Conservation (phyloP, 2,888 invertebrate genomes). For the Ceramica pisi region DNA sequence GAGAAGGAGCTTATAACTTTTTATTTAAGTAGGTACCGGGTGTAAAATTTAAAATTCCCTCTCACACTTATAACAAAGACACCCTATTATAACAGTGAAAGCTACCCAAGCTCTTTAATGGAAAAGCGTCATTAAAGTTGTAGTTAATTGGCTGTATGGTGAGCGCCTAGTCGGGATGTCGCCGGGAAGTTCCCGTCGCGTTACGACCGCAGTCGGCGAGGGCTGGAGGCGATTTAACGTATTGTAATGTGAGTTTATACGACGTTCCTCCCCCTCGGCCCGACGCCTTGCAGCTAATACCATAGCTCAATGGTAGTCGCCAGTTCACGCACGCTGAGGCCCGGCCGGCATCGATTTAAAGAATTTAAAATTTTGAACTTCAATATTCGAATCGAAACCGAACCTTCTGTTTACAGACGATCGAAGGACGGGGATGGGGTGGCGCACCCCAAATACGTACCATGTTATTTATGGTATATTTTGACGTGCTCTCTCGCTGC, state of each 20-base stretch:
- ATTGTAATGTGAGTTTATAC: slow-evolving; percentile 82
- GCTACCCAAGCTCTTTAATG: slow-evolving; percentile 74
- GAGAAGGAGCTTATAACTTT: slow-evolving; percentile 1
- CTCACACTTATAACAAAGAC: slow-evolving; percentile 66
- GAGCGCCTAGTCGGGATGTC: slow-evolving; percentile 76
- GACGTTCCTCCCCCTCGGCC: slow-evolving; percentile 73
- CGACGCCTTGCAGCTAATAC: slow-evolving; percentile 69
- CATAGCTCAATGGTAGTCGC: slow-evolving; percentile 75
- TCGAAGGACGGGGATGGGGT: slow-evolving; percentile 78
- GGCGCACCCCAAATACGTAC: slow-evolving; percentile 82
- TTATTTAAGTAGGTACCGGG: slow-evolving; percentile 11
- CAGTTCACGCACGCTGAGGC: slow-evolving; percentile 68
- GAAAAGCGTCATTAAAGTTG: slow-evolving; percentile 82
- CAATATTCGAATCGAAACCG: slow-evolving; percentile 74
- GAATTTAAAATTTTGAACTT: slow-evolving; percentile 69
- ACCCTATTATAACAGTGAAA: slow-evolving; percentile 66
- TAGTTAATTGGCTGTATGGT: slow-evolving; percentile 82
- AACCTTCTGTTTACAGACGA: slow-evolving; percentile 75
- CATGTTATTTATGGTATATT: slow-evolving; percentile 90
- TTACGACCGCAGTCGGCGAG: slow-evolving; percentile 78
- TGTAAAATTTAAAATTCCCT: slow-evolving; percentile 57
- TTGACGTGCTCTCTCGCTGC: slow-evolving; percentile 88
- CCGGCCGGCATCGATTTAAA: slow-evolving; percentile 77
- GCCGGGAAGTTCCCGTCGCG: slow-evolving; percentile 72
- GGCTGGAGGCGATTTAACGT: slow-evolving; percentile 84